Evolutionary conservation across 1,140 invertebrate genomes (phyloP).

Genomic region (Hypothenemus hampei): DNA sequence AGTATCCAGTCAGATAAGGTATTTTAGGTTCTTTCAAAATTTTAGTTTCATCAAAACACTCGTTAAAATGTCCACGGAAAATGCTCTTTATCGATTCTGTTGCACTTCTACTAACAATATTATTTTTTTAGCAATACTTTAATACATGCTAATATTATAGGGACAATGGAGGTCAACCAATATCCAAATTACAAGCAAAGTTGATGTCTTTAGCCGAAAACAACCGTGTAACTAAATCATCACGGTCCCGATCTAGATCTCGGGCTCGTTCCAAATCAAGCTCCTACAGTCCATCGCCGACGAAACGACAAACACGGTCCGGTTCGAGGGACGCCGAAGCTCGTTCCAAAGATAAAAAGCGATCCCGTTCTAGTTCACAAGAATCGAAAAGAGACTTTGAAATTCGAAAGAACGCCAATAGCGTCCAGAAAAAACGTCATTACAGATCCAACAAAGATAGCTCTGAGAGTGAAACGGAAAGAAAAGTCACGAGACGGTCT

Average conservation of each 20-base stretch:
- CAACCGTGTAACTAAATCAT: constrained; percentile 45
- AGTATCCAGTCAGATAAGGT: too few species aligned
- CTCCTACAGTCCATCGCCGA: constrained; percentile 22
- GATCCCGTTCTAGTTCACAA: constrained; percentile 40
- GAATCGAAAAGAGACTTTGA: constrained; percentile 61
- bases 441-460: constrained; percentile 82
- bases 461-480: constrained; percentile 55
- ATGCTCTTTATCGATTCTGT: too few species aligned
- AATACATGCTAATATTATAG: too few species aligned
- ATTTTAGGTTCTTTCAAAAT: too few species aligned
- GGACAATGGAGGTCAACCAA: constrained; percentile 46
- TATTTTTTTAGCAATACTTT: too few species aligned
- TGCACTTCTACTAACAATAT: too few species aligned
- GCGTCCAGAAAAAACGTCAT: constrained; percentile 75
- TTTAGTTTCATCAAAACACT: too few species aligned
- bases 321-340: constrained; percentile 44
- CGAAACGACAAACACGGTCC: too few species aligned
- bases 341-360: constrained; percentile 34
- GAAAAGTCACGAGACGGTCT: constrained; percentile 38
- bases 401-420: constrained; percentile 69
- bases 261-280: constrained; percentile 36
- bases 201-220: constrained; percentile 55
- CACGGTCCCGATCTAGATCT: constrained; percentile 41
- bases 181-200: constrained; percentile 56
- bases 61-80: too few species aligned